Percentiles rank a stretch among this genome's conserved stretches.
Conservation (phyloP, 1,140 invertebrate species). For the Drosophila kohkoa region DNA sequence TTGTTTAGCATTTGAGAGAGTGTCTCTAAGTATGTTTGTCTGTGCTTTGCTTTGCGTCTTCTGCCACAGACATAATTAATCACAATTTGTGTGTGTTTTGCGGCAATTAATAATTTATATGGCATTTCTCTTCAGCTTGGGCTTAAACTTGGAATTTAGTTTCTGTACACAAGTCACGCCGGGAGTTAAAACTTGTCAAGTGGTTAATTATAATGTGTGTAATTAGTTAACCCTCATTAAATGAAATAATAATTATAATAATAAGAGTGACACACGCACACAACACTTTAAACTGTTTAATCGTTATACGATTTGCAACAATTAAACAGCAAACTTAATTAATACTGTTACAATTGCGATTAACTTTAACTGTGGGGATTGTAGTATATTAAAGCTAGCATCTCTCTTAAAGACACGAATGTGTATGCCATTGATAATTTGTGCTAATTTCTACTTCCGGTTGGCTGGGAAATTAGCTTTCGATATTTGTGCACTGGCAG, state of each 20-base stretch:
- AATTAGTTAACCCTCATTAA: constrained; percentile 38
- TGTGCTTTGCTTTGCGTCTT: constrained; percentile 46
- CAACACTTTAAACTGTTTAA: constrained; percentile 2
- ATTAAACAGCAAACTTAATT: not conserved
- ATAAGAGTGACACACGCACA: not conserved
- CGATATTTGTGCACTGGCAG: constrained; percentile 32
- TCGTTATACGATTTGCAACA: not conserved
- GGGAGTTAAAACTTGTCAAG: constrained; percentile 33
- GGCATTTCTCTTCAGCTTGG: constrained; percentile 31
- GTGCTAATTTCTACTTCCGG: constrained; percentile 15
- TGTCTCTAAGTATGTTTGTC: constrained; percentile 7
- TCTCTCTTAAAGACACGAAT: not conserved
- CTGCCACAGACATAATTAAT: constrained; percentile 73
- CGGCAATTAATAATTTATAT: constrained; percentile 80
- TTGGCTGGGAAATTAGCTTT: constrained; percentile 32
- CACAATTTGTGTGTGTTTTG: constrained; percentile 77
- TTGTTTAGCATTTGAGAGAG: constrained; percentile 56
- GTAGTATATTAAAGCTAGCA: not conserved
- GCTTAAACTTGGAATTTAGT: constrained; percentile 36
- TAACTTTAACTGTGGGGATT: not conserved
- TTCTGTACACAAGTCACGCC: constrained; percentile 25
- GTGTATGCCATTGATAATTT: constrained; percentile 10
- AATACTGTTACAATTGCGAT: not conserved
- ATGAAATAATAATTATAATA: constrained; percentile 1
- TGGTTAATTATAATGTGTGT: constrained; percentile 28